Evolutionary conservation across 2,888 invertebrate genomes (phyloP).

Genomic region (Urechis unicinctus): DNA sequence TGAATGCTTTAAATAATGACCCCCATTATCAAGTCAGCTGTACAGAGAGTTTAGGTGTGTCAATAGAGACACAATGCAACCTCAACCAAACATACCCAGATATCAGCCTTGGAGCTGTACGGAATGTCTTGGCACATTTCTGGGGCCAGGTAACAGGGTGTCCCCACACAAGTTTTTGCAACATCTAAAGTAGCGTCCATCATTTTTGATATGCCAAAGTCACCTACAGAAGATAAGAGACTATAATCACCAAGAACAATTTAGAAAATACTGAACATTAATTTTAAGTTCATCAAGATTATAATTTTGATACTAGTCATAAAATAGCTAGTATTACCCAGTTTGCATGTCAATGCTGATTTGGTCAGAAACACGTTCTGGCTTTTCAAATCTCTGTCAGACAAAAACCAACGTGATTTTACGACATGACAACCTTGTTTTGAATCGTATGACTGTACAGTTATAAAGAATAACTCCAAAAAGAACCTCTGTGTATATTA

Average conservation of each 20-base stretch:
- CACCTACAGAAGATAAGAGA: too few species aligned
- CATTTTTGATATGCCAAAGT: constrained; percentile 47
- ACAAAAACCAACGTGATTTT: constrained; percentile 1
- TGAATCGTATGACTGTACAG: background rate
- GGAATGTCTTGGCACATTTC: constrained; percentile 48
- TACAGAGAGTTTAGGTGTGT: too few species aligned
- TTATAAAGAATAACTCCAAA: background rate
- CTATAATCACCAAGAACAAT: too few species aligned
- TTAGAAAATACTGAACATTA: background rate
- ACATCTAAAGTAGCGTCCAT: constrained; percentile 42
- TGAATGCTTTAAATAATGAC: too few species aligned
- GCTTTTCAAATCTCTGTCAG: constrained; percentile 43
- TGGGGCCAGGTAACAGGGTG: constrained; percentile 47
- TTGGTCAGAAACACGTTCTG: constrained; percentile 47
- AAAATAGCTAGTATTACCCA: constrained; percentile 13
- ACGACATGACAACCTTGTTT: background rate
- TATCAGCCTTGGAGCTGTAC: constrained; percentile 46
- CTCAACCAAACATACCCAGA: constrained; percentile 34
- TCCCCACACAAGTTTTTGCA: constrained; percentile 45
- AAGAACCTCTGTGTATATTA: background rate
- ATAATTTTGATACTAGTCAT: background rate
- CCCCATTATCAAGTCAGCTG: too few species aligned
- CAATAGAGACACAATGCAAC: too few species aligned
- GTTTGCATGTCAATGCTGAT: constrained; percentile 31
- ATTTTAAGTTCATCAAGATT: background rate